These are phyloP conservation scores for Numida meleagris DNA, from an alignment of 2,113 vertebrate species.

Conservation along the genomic window DNA sequence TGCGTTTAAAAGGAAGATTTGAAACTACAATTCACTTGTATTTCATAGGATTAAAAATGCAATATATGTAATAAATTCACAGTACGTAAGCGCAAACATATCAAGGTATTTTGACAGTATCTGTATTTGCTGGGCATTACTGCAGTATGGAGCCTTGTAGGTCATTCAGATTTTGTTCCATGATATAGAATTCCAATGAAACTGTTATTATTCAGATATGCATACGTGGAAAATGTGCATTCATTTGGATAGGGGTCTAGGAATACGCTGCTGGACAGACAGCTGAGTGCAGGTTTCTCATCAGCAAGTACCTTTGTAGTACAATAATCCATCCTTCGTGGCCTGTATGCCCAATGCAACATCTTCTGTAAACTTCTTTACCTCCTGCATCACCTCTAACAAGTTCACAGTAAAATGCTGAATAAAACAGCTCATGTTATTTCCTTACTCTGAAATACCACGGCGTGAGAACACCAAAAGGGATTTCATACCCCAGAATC, in stretches of 20 bases:
- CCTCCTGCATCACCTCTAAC: background rate
- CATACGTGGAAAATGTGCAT: background rate
- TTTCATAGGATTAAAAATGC: slow-evolving; percentile 55
- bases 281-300: background rate
- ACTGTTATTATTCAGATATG: background rate
- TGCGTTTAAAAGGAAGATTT: slow-evolving; percentile 59
- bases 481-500: background rate
- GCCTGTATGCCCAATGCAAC: rapidly evolving
- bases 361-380: background rate
- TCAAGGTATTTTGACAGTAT: background rate
- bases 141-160: background rate
- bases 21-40: slow-evolving; percentile 37
- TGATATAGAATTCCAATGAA: background rate
- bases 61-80: slow-evolving; percentile 15
- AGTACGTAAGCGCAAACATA: background rate
- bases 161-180: background rate
- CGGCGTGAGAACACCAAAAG: background rate
- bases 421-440: background rate
- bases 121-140: background rate
- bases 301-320: background rate
- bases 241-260: background rate
- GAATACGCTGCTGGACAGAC: background rate
- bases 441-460: background rate
- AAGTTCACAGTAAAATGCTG: background rate
- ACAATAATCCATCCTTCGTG: background rate